Percentiles rank a stretch among this genome's conserved stretches.
Evolutionary conservation across 2,888 invertebrate genomes (phyloP).

Genomic region (Axea sp.): DNA sequence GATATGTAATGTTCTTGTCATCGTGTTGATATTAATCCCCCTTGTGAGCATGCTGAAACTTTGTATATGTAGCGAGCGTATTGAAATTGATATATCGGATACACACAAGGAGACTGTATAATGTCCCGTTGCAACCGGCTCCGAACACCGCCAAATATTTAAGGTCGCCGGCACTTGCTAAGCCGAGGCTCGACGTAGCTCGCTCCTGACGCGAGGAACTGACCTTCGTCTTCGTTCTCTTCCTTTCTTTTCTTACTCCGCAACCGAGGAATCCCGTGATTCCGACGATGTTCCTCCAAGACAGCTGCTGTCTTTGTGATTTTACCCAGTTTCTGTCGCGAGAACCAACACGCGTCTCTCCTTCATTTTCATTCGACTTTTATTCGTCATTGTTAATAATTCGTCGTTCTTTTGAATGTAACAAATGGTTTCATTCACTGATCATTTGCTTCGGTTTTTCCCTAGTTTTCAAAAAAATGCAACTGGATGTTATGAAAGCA

Average conservation of each 20-base stretch:
- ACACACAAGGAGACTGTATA: slow-evolving; percentile 66
- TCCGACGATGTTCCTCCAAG: slow-evolving; percentile 56
- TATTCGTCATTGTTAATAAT: too few species aligned
- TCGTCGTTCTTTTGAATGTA: too few species aligned
- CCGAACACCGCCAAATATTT: slow-evolving; percentile 74
- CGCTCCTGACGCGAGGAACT: slow-evolving; percentile 24
- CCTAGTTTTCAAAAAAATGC: too few species aligned
- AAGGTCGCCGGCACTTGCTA: slow-evolving; percentile 31
- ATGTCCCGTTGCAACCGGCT: slow-evolving; percentile 76
- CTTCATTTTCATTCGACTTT: slow-evolving; percentile 19
- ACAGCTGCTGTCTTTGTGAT: slow-evolving; percentile 53
- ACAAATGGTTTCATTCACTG: too few species aligned
- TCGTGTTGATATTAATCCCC: slow-evolving; percentile 7
- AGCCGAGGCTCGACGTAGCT: slow-evolving; percentile 32
- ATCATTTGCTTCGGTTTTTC: too few species aligned
- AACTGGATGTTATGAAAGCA: neutral
- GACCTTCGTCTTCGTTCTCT: slow-evolving; percentile 22
- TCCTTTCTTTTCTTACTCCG: slow-evolving; percentile 18
- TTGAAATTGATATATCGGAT: slow-evolving; percentile 58
- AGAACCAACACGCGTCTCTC: slow-evolving; percentile 37
- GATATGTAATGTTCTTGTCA: slow-evolving; percentile 11
- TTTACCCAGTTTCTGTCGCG: slow-evolving; percentile 37
- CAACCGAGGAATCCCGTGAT: slow-evolving; percentile 40
- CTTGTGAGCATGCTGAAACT: slow-evolving; percentile 16
- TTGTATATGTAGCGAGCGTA: slow-evolving; percentile 6